Conservation (phyloP, 2,113 vertebrate species). For the Gobio gobio region DNA sequence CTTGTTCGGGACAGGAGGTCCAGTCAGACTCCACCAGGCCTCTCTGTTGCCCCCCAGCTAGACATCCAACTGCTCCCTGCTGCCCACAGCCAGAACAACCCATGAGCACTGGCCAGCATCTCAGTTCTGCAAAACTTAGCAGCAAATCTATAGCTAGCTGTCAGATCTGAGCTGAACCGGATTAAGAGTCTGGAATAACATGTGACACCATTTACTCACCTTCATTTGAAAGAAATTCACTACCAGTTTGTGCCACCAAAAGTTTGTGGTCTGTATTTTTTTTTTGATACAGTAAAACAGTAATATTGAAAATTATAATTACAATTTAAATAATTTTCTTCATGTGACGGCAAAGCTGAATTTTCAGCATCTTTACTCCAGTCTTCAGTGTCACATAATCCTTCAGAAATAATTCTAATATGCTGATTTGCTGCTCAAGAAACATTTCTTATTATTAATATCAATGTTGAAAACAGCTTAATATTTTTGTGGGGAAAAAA, state of each 20-base stretch:
- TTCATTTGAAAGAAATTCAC: neutral
- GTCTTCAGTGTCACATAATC: neutral
- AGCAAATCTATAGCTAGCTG: slow-evolving; percentile 1
- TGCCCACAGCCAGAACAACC: slow-evolving; percentile 37
- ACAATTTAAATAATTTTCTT: too few relatives aligned
- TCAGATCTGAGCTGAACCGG: neutral
- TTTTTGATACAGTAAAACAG: too few relatives aligned
- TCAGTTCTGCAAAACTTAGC: neutral
- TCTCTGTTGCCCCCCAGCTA: slow-evolving; percentile 30
- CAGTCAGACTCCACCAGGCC: slow-evolving; percentile 44
- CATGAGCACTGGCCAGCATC: neutral
- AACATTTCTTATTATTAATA: neutral
- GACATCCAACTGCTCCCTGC: slow-evolving; percentile 52
- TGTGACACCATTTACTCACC: neutral
- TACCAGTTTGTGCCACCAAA: neutral
- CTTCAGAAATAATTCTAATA: neutral
- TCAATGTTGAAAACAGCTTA: neutral
- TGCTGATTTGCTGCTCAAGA: neutral
- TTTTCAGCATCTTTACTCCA: neutral
- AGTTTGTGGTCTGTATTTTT: neutral
- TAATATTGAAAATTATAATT: too few relatives aligned
- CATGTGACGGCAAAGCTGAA: neutral
- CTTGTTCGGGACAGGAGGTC: slow-evolving; percentile 50
- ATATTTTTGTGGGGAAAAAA: neutral
- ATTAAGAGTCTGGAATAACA: neutral